Evolutionary conservation across 2,888 invertebrate species (phyloP), one percentile per base, ranked within the genome.

Genomic region (Conchocele bisecta): DNA sequence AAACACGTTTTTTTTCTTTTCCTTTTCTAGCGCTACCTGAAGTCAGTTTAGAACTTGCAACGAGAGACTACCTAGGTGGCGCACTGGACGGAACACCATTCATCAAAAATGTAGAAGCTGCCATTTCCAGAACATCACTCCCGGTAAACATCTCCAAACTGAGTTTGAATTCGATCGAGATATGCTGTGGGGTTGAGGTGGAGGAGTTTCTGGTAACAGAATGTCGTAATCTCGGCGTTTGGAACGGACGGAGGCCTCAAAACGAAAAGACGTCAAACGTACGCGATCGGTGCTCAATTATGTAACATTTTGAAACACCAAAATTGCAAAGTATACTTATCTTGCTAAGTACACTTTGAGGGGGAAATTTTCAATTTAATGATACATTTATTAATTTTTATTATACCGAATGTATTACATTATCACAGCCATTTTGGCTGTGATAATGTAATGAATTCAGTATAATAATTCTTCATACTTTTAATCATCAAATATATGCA

Each of bases 191-290:
- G 0, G 80, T 87, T 0, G 83, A 79, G 15, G 89, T 90, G 29
- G 85, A 87, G 51, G 89, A 89, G 60, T 90, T 89, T 61, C 81
- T 90, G 48, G 83, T 88, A 56, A 84, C 82, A 1, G 86, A 89
- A 35, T 86, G 86, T 37, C 69, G 85, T 31, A 81, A 86, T 29
- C 72, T 86, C 29, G 89, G 87, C 1, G 74, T 89, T 9, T 89
- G 88, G 88, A 85, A 85, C 22, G 89, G 88, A 3, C 73, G 79
- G 26, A 65, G 88, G 58, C 86, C 88, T 0, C 83, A 88, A 44
- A 89, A 89, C 68, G 75, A 68, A 28, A 75, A 81, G 42, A 67
- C 78, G 7, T 79, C 86, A 0, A 81, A 76, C 58, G 65, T 83
- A 9, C 79, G 74, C 44, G 89, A 88, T 54, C 68, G 87, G 17